Percentiles rank a stretch among this genome's conserved stretches.
phyloP scores from a whole-genome alignment of 2,797 vertebrate species.

The Odontamblyopus rebecca region DNA sequence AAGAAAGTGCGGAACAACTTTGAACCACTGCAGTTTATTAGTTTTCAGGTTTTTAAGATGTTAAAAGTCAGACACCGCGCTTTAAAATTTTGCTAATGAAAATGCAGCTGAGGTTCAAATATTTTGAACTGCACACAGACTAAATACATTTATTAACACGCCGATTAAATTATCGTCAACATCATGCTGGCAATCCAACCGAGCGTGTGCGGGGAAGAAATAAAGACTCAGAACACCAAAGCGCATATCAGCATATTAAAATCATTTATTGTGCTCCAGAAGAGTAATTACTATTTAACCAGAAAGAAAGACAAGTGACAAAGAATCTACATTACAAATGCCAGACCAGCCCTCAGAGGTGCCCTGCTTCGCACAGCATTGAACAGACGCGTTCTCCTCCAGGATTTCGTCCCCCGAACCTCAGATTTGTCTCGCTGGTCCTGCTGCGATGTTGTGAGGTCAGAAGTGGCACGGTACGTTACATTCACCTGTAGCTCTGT shows the following conservation, averaged over 20 bases:
- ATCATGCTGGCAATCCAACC: too few species aligned
- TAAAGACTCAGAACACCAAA: conserved; percentile 37
- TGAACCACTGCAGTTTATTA: too few species aligned
- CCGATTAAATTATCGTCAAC: too few species aligned
- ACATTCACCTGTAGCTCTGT: conserved; percentile 75
- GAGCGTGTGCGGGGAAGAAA: conserved; percentile 12
- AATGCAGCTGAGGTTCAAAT: too few species aligned
- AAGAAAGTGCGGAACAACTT: too few species aligned
- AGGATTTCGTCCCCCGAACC: conserved; percentile 36
- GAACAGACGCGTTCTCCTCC: conserved; percentile 57
- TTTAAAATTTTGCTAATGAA: too few species aligned
- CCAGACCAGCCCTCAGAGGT: conserved; percentile 71
- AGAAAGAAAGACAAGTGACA: conserved; percentile 85
- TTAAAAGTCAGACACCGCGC: too few species aligned
- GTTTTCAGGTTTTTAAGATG: too few species aligned
- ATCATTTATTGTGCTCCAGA: conserved; percentile 86
- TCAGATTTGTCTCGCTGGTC: conserved; percentile 37
- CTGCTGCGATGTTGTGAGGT: conserved; percentile 70
- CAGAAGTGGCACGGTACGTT: conserved; percentile 76
- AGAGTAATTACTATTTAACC: conserved; percentile 86
- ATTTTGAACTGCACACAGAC: too few species aligned
- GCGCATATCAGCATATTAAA: conserved; percentile 80
- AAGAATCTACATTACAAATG: conserved; percentile 84
- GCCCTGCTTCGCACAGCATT: conserved; percentile 60
- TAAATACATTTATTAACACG: too few species aligned